These are phyloP conservation scores for Drosophila obscura DNA, from an alignment of 1,140 invertebrate species.

Conservation along the genomic window DNA sequence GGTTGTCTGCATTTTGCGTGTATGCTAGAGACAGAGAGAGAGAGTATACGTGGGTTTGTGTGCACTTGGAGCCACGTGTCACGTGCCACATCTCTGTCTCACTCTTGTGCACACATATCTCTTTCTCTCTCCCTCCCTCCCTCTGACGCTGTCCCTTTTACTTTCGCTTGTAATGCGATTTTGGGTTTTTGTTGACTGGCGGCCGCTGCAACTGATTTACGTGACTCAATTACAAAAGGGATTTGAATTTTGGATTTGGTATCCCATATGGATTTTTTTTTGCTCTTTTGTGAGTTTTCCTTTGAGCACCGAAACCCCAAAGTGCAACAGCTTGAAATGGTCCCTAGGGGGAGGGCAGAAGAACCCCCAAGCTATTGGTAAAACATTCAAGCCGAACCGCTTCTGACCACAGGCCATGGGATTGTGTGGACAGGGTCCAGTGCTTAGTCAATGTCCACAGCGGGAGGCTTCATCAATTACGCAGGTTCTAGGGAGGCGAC, in stretches of 20 bases:
- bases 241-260: slow-evolving; percentile 45
- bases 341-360: not conserved
- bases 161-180: slow-evolving; percentile 53
- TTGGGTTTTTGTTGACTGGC: slow-evolving; percentile 44
- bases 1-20: slow-evolving; percentile 46
- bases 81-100: slow-evolving; percentile 27
- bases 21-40: not conserved
- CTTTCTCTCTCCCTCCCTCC: not conserved
- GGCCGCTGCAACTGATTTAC: slow-evolving; percentile 63
- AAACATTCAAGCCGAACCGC: slow-evolving; percentile 28
- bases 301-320: not conserved
- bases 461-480: slow-evolving; percentile 75
- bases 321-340: slow-evolving; percentile 29
- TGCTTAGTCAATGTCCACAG: slow-evolving; percentile 72
- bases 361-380: slow-evolving; percentile 23
- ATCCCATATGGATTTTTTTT: slow-evolving; percentile 1
- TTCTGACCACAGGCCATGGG: slow-evolving; percentile 41
- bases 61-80: slow-evolving; percentile 25
- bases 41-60: not conserved
- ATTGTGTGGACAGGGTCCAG: slow-evolving; percentile 54
- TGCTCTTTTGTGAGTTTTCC: not conserved
- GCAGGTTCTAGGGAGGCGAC: slow-evolving; percentile 5
- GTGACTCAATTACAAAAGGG: slow-evolving; percentile 76
- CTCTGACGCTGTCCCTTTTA: slow-evolving; percentile 6
- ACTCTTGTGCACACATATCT: not conserved